Base-by-base conservation (phyloP, 2,888 invertebrate genomes). In the Marronus borbonicus region DNA sequence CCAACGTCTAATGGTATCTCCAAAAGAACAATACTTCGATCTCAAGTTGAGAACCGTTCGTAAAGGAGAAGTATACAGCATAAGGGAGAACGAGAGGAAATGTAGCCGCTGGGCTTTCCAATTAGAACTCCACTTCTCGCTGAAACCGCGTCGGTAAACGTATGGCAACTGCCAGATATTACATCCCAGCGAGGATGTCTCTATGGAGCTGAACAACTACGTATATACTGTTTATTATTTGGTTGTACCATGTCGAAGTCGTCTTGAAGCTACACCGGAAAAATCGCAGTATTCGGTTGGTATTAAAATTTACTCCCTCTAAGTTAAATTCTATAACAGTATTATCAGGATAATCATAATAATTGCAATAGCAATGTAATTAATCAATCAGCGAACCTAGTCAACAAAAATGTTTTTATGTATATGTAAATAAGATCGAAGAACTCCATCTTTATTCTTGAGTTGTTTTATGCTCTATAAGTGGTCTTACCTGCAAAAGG, bases 131-230 rank as follows among this genome's bases (percentile, higher is more conserved):
- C 79, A 79, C 79, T 79, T 79, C 79, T 76, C 76, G 74, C 72
- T 76, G 72, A 60, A 76, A 64, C 76, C 70, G 62, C 70, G 70
- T 70, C 76, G 76, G 70, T 70, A 55, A 76, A 76, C 79, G 79
- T 79, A 79, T 79, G 79, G 76, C 79, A 79, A 79, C 76, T 76
- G 76, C 79, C 76, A 79, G 76, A 79, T 79, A 79, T 79, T 79
- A 70, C 79, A 79, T 79, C 74, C 79, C 72, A 49, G 72, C 72
- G 44, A 72, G 58, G 28, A 72, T 72, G 72, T 72, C 72, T 72
- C 72, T 72, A 58, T 72, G 72, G 72, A 39, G 39, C 17, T 44
- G 72, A 24, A 58, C 58, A 39, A 60, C 62, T 52, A 52, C 31
- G 60, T 70, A 28, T 44, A 77, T 49, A 20, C 31, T 24, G 20